phyloP scores from a whole-genome alignment of 2,797 vertebrate species.

The Oreortyx pictus region DNA sequence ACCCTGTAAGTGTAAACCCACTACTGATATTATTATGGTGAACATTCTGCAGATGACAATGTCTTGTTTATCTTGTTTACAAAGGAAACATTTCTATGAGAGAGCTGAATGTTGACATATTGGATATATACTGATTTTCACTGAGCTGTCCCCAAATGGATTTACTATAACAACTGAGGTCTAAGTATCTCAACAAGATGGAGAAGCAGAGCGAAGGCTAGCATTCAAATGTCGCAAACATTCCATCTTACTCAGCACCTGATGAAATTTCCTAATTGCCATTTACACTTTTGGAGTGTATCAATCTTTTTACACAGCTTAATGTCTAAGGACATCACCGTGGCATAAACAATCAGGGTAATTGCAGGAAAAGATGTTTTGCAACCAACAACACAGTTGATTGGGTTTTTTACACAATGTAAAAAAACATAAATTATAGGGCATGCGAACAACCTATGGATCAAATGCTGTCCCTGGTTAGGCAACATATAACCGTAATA shows the following conservation, averaged over 20 bases:
- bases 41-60: neutral
- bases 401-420: neutral
- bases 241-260: constrained; percentile 42
- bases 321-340: neutral
- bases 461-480: neutral
- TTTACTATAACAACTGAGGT: neutral
- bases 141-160: neutral
- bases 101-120: neutral
- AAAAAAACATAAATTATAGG: constrained; percentile 24
- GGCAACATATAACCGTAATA: neutral
- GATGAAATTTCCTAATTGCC: constrained; percentile 45
- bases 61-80: neutral
- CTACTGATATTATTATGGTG: neutral
- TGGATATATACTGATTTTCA: neutral
- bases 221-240: neutral
- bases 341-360: constrained; percentile 20
- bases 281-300: constrained; percentile 22
- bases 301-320: neutral
- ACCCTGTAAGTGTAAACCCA: neutral
- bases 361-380: constrained; percentile 28
- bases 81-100: neutral
- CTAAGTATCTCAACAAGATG: neutral
- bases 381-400: neutral
- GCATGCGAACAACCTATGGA: neutral
- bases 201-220: neutral